These are phyloP conservation scores for Coccyzus lansbergi DNA, from an alignment of 2,797 vertebrate species.

Conservation along the genomic window DNA sequence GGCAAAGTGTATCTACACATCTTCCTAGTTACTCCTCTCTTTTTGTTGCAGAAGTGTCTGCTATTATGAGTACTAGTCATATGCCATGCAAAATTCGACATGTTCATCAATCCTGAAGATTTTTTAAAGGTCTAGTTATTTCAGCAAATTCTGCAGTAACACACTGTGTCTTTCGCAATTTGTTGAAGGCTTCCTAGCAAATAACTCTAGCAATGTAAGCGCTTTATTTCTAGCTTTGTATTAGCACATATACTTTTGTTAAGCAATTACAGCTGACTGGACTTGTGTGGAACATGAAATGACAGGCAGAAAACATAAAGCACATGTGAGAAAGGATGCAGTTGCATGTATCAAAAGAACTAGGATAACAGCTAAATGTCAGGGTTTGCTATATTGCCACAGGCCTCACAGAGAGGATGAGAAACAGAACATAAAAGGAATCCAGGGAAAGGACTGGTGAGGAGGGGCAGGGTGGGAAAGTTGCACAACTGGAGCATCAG, in stretches of 20 bases:
- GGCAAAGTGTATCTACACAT: not conserved
- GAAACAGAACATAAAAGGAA: not conserved
- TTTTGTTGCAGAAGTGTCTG: not conserved
- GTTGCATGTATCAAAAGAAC: not conserved
- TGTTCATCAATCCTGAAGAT: not conserved
- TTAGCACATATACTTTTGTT: not conserved
- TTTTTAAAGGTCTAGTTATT: not conserved
- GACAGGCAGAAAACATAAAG: constrained; percentile 45
- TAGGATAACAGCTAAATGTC: not conserved
- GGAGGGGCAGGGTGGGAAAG: too few relatives aligned
- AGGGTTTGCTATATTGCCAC: not conserved
- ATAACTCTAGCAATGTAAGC: not conserved
- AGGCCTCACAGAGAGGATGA: not conserved
- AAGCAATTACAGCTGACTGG: constrained; percentile 28
- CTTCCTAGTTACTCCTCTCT: not conserved
- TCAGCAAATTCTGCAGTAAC: constrained; percentile 1
- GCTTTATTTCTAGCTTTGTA: not conserved
- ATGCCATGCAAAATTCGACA: not conserved
- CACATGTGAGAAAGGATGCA: not conserved
- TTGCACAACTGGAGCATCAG: not conserved
- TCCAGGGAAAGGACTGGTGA: not conserved
- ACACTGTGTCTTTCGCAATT: not conserved
- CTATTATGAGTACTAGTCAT: not conserved
- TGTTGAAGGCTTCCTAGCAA: not conserved
- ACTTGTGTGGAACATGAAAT: constrained; percentile 3